Conservation (phyloP, 2,888 invertebrate genomes). For the Julus scandinavius region DNA sequence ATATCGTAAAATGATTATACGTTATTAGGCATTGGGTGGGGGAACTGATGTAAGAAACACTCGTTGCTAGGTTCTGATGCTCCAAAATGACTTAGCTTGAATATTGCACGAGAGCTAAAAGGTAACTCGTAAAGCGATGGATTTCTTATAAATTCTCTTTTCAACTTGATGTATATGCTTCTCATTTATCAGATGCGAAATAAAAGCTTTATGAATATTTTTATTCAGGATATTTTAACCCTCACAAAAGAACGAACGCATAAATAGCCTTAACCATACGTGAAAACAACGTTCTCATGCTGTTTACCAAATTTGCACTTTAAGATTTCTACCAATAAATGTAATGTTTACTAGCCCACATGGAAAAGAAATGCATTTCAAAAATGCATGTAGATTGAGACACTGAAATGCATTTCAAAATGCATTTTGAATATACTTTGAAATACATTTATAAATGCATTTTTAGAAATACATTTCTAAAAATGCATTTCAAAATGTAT, state of each 20-base stretch:
- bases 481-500: too few relatives aligned
- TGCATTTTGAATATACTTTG: too few relatives aligned
- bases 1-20: slow-evolving; percentile 17
- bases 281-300: too few relatives aligned
- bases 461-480: too few relatives aligned
- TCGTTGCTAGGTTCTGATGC: neutral
- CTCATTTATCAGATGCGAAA: neutral
- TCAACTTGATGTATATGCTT: neutral
- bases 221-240: neutral
- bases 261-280: too few relatives aligned
- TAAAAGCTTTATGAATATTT: neutral
- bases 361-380: too few relatives aligned
- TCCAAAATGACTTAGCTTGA: neutral
- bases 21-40: slow-evolving; percentile 9
- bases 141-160: neutral
- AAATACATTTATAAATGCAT: too few relatives aligned
- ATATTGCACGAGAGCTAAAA: slow-evolving; percentile 4
- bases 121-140: neutral
- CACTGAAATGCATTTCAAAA: too few relatives aligned
- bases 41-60: neutral
- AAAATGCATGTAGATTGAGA: too few relatives aligned
- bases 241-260: neutral
- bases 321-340: too few relatives aligned
- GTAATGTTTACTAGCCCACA: too few relatives aligned
- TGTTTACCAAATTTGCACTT: too few relatives aligned